phyloP scores from a whole-genome alignment of 37 sponge, comb jelly and placozoan genomes.

The Spongilla lacustris region DNA sequence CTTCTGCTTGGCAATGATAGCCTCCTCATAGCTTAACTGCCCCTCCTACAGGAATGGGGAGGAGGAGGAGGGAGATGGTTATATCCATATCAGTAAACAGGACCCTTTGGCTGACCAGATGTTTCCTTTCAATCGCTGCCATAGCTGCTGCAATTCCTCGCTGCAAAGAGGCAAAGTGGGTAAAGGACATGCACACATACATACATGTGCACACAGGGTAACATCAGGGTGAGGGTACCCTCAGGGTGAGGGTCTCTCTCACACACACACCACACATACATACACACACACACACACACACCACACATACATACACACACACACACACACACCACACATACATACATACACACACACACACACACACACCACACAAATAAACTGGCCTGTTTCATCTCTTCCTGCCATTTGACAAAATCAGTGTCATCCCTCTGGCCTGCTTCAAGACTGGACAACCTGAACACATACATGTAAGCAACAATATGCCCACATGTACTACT shows the following conservation, averaged over 20 bases:
- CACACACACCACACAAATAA: background rate
- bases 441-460: slow-evolving; percentile 77
- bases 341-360: background rate
- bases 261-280: background rate
- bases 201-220: background rate
- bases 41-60: slow-evolving; percentile 60
- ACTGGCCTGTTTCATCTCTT: slow-evolving; percentile 78
- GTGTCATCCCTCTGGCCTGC: slow-evolving; percentile 83
- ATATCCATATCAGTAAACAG: too few species aligned
- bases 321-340: background rate
- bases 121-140: slow-evolving; percentile 85
- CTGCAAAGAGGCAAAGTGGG: slow-evolving; percentile 28
- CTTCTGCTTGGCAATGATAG: slow-evolving; percentile 89
- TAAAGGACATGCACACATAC: background rate
- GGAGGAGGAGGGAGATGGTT: too few species aligned
- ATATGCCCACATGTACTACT: too few species aligned
- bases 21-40: slow-evolving; percentile 92
- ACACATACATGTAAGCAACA: background rate
- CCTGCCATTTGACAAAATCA: slow-evolving; percentile 84
- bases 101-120: slow-evolving; percentile 52
- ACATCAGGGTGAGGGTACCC: too few species aligned
- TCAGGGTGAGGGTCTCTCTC: background rate
- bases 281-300: too few species aligned
- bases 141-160: slow-evolving; percentile 75
- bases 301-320: background rate